These are phyloP conservation scores for Erinaceus europaeus DNA, from an alignment of 2,113 vertebrate genomes.

Conservation along the genomic window DNA sequence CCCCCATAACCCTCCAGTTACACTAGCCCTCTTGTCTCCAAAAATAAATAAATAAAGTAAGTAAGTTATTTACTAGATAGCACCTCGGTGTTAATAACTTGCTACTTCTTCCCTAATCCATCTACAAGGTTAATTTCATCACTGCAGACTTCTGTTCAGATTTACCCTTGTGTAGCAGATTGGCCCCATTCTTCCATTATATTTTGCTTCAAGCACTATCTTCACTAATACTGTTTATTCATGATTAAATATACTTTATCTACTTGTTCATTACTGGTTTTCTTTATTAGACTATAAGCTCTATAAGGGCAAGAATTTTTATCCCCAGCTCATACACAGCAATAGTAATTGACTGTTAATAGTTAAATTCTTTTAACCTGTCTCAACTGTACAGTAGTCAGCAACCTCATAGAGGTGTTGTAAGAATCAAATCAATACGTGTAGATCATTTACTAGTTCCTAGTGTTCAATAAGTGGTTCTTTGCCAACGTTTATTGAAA, in stretches of 20 bases:
- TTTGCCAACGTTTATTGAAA: not conserved
- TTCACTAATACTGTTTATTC: no score
- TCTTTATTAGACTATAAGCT: not conserved
- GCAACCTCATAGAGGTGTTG: not conserved
- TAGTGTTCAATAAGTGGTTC: not conserved
- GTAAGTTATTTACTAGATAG: no score
- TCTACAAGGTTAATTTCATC: not conserved
- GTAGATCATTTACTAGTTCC: not conserved
- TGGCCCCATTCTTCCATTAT: not conserved
- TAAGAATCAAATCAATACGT: not conserved
- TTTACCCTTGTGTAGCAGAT: not conserved
- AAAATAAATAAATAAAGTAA: no score
- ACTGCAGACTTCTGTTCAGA: not conserved
- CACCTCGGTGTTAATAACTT: not conserved
- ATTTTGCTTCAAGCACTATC: not conserved
- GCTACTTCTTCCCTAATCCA: not conserved
- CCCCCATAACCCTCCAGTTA: not conserved
- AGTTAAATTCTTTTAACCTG: not conserved
- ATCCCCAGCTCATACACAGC: not conserved
- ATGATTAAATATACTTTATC: not conserved
- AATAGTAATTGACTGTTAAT: not conserved
- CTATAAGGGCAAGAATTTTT: not conserved
- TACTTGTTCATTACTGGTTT: not conserved
- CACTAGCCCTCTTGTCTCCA: not conserved
- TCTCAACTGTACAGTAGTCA: not conserved